Evolutionary conservation across 2,113 vertebrate genomes (phyloP).

Genomic region (Aphelocoma coerulescens): DNA sequence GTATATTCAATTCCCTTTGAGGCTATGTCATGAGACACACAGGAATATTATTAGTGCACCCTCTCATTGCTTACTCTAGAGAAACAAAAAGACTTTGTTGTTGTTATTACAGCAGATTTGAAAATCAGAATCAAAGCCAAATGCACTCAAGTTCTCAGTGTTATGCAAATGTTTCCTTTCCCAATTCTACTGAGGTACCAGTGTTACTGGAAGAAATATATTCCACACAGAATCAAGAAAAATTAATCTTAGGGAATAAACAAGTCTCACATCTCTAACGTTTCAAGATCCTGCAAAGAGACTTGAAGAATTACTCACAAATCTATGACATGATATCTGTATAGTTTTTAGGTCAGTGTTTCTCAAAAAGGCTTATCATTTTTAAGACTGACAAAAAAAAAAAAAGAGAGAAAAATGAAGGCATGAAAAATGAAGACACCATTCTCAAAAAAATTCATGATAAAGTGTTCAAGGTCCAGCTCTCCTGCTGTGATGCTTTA

Average conservation of each 20-base stretch:
- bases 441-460: not conserved
- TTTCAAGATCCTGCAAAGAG: not conserved
- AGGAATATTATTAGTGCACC: not conserved
- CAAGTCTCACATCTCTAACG: not conserved
- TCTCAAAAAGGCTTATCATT: not conserved
- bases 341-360: not conserved
- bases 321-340: not conserved
- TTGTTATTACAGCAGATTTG: not conserved
- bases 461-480: not conserved
- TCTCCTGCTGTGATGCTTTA: conserved; percentile 16
- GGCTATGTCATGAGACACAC: not conserved
- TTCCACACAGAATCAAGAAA: not conserved
- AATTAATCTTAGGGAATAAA: not conserved
- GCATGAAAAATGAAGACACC: not conserved
- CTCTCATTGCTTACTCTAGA: not conserved
- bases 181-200: not conserved
- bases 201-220: not conserved
- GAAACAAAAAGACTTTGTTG: not conserved
- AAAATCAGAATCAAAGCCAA: conserved; percentile 2
- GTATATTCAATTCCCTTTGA: not conserved
- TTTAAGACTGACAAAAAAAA: not conserved
- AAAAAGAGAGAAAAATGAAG: not conserved
- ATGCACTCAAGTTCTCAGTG: not conserved
- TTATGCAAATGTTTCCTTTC: not conserved
- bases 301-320: not conserved